A percentile compares a stretch with the other conserved stretches of the same genome.
Conservation (phyloP, 2,888 invertebrate species). For the Lapara coniferarum region DNA sequence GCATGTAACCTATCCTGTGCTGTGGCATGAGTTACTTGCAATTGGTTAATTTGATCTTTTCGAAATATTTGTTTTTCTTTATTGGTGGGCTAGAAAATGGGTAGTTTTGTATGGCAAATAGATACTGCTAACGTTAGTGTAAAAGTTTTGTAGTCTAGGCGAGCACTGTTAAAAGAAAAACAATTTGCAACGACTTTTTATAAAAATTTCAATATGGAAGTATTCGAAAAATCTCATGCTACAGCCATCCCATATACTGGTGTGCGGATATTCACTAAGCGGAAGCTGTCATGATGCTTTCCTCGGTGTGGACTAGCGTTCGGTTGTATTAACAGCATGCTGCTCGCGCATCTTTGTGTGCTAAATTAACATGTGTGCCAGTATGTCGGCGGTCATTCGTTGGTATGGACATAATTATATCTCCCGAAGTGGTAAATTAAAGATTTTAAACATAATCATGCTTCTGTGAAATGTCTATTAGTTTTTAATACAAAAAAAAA, state of each 20-base stretch:
- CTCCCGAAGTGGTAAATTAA: neutral
- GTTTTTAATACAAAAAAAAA: neutral
- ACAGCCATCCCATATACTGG: conserved; percentile 25
- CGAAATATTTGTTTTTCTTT: conserved; percentile 3
- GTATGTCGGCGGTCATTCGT: conserved; percentile 8
- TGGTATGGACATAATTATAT: neutral
- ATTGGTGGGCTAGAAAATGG: neutral
- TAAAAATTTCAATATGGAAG: neutral
- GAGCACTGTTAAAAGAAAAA: neutral
- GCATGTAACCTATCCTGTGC: conserved; percentile 71
- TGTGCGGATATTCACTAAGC: conserved; percentile 27
- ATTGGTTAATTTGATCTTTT: neutral
- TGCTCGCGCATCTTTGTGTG: conserved; percentile 28
- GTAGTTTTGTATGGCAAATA: neutral
- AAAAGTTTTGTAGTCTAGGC: neutral
- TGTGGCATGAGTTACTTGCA: conserved; percentile 56
- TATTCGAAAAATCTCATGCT: conserved; percentile 30
- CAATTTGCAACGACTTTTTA: neutral
- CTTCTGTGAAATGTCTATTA: conserved; percentile 7
- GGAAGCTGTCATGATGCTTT: conserved; percentile 39
- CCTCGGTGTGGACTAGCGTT: conserved; percentile 40
- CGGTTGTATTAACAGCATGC: conserved; percentile 46
- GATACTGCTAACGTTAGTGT: neutral
- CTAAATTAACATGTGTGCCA: conserved; percentile 19
- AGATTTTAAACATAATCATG: neutral